A percentile compares a stretch with the other conserved stretches of the same genome.
Conservation (phyloP, 2,113 vertebrate species). For the Alces alces region DNA sequence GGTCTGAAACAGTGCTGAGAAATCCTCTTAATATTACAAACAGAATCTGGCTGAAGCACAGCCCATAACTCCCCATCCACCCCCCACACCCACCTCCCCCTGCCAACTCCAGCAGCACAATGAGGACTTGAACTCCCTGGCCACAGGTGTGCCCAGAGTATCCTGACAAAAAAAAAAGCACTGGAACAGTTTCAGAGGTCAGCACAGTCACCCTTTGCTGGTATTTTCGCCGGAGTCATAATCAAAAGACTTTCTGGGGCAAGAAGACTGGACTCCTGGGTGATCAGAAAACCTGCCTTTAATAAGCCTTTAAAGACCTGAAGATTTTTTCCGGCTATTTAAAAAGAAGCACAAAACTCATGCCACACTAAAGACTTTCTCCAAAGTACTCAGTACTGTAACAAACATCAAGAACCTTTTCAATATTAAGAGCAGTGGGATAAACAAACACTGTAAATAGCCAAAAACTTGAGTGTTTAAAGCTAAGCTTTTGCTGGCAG, state of each 20-base stretch:
- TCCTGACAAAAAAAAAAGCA: background rate
- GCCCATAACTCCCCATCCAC: background rate
- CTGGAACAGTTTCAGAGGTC: background rate
- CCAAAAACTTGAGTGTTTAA: background rate
- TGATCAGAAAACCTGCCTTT: constrained; percentile 18
- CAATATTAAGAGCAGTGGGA: background rate
- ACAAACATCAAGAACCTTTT: background rate
- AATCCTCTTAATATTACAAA: constrained; percentile 61
- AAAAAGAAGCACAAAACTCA: background rate
- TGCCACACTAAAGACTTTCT: background rate
- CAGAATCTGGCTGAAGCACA: background rate
- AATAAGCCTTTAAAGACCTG: background rate
- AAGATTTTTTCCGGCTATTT: background rate
- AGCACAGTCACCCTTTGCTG: background rate
- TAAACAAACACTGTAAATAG: background rate
- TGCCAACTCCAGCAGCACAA: background rate
- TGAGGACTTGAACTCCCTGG: background rate
- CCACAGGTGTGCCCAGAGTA: background rate
- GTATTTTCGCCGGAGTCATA: constrained; percentile 59
- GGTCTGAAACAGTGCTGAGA: constrained; percentile 70
- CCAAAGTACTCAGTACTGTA: too few relatives aligned
- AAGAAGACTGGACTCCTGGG: constrained; percentile 52
- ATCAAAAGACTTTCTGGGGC: constrained; percentile 64
- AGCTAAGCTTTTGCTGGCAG: background rate
- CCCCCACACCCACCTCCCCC: background rate